Percentiles rank a stretch among this genome's conserved stretches.
These are phyloP conservation scores for Florisuga fusca DNA, from an alignment of 2,797 vertebrate genomes.

Conservation along the genomic window DNA sequence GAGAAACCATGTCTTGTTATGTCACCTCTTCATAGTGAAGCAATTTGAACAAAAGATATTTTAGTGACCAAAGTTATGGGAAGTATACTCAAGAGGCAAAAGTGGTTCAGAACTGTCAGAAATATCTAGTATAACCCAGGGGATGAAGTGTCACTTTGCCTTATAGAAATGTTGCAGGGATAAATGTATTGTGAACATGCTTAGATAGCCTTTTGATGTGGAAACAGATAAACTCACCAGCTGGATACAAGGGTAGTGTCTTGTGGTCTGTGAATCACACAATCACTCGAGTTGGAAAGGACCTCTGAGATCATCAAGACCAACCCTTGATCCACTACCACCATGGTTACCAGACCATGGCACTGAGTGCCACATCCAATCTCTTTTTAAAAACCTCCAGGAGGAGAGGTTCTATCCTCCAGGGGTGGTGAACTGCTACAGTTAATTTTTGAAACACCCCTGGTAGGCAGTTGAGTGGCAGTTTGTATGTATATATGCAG, in stretches of 20 bases:
- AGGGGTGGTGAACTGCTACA: no score
- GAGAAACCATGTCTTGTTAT: neutral
- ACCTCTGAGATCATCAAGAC: no score
- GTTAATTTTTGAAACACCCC: rapidly evolving
- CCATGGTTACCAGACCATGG: no score
- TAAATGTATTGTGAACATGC: rapidly evolving
- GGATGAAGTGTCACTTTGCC: neutral
- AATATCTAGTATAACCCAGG: neutral
- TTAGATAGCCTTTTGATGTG: neutral
- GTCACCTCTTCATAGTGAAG: neutral
- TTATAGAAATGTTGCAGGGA: neutral
- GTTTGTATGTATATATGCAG: neutral
- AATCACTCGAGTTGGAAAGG: no score
- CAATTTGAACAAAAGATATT: neutral
- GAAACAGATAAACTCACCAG: neutral
- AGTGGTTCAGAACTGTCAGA: neutral
- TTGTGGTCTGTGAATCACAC: neutral
- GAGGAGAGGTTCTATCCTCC: no score
- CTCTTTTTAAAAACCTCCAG: no score
- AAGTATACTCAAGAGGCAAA: neutral
- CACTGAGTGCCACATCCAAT: no score
- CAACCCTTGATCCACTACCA: no score
- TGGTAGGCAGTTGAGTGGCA: neutral
- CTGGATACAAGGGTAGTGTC: neutral
- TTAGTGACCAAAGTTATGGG: neutral